Base-by-base conservation (phyloP, 2,797 vertebrate species). In the Micrastur ruficollis region DNA sequence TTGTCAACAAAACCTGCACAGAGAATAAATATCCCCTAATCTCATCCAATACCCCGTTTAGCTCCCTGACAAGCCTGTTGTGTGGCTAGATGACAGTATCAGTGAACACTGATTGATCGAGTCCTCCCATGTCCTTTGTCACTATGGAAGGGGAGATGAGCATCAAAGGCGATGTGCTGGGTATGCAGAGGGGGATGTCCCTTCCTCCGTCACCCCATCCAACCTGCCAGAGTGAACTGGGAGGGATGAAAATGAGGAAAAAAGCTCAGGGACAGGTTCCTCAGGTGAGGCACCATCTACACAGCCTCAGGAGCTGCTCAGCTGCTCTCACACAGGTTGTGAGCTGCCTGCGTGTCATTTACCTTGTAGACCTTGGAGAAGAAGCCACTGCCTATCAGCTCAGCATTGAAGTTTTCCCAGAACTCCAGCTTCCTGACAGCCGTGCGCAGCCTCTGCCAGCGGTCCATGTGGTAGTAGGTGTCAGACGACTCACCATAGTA, bases 301-400 rank as follows among this genome's bases (percentile, higher is more conserved):
- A 61, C 46, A 53, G 79, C 47, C 38, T 56, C 58, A 70, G 68
- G 49, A 82, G 18, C 52, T 25, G 32, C 46, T 72, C 38, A 36
- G 42, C 46, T 65, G 49, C 67, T 40, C 34, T 74, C 68, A 52
- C 26, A 16, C 42, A 27, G 49, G 32, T 25, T 4, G 1, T 1
- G 8, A n/a, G 42, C 67, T 71, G 44, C 16, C 38, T 62, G 49
- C 22, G 11, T 2, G 14, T 49, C 79, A 61, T 36, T 70, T 98
- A 99, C 99, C 98, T 99, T 99, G 95, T 98, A 99, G 72, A 99
- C 99, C 93, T 98, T 98, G 86, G 99, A 99, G 98, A 99, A 99
- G 97, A 99, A 99, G 71, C 99, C 99, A 3, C 97, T 99, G 58
- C 99, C 99, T 10, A 99, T 98, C 17, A 99, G 98, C 94, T 99